A percentile compares a stretch with the other conserved stretches of the same genome.
Evolutionary conservation across 2,888 invertebrate species (phyloP).

Genomic region (Cartodere bifasciata): DNA sequence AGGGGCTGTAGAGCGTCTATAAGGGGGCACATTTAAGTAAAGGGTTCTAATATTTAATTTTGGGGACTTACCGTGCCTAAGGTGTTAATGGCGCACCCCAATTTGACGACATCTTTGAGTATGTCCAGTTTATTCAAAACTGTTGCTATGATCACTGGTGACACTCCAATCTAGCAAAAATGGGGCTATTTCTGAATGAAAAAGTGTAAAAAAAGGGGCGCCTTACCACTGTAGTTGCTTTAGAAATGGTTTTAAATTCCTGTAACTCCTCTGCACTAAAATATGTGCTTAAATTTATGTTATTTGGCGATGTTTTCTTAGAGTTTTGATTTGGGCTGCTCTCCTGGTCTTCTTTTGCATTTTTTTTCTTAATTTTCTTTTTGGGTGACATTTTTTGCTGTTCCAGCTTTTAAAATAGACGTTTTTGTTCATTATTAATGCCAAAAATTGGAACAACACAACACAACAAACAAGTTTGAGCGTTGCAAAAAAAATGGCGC

Average conservation of each 20-base stretch:
- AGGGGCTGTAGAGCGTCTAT: slow-evolving; percentile 30
- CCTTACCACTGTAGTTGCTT: slow-evolving; percentile 31
- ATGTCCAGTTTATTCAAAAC: slow-evolving; percentile 28
- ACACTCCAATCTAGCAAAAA: slow-evolving; percentile 18
- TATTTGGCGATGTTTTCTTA: no score
- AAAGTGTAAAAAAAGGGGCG: no score
- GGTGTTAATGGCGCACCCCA: slow-evolving; percentile 27
- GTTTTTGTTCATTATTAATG: no score
- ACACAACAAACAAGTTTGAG: no score
- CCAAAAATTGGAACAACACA: no score
- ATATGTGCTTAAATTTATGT: slow-evolving; percentile 17
- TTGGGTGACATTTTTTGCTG: no score
- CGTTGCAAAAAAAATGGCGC: no score
- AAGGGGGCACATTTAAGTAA: slow-evolving; percentile 6
- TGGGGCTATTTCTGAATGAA: no score
- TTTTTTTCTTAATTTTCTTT: no score
- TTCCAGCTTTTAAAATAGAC: no score
- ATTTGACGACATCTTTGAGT: slow-evolving; percentile 25
- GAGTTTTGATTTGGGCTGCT: no score
- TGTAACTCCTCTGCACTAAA: slow-evolving; percentile 26
- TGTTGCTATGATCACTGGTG: slow-evolving; percentile 27
- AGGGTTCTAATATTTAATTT: slow-evolving; percentile 2
- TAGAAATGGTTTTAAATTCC: slow-evolving; percentile 24
- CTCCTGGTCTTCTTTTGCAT: no score
- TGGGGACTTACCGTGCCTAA: slow-evolving; percentile 23